Percentiles rank a stretch among this genome's conserved stretches.
phyloP scores from a whole-genome alignment of 2,888 invertebrate genomes.

The Aspidiotus destructor region DNA sequence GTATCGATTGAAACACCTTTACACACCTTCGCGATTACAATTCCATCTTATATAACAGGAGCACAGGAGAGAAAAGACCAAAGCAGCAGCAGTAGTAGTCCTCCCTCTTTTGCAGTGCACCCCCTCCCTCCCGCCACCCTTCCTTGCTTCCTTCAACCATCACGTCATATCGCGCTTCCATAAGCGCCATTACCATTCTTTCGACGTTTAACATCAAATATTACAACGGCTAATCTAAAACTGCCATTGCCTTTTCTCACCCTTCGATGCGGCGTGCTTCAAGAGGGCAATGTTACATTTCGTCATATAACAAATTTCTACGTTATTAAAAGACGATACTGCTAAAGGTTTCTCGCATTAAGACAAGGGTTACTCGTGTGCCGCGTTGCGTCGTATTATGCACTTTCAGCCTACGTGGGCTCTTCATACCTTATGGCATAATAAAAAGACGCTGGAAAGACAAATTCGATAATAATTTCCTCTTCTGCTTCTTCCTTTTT shows the following conservation, averaged over 20 bases:
- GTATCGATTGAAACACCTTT: slow-evolving; percentile 33
- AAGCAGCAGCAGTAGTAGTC: slow-evolving; percentile 3
- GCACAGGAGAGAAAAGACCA: slow-evolving; percentile 16
- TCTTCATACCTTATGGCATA: too few relatives aligned
- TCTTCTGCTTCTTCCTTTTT: too few relatives aligned
- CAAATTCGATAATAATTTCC: too few relatives aligned
- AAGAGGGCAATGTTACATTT: neutral
- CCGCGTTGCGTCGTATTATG: too few relatives aligned
- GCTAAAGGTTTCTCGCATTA: too few relatives aligned
- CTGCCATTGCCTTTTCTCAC: slow-evolving; percentile 30
- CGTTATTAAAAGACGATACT: slow-evolving; percentile 3
- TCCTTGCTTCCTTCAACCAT: slow-evolving; percentile 6
- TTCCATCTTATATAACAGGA: slow-evolving; percentile 27
- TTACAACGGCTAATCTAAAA: slow-evolving; percentile 31
- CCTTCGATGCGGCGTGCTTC: neutral
- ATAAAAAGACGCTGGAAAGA: too few relatives aligned
- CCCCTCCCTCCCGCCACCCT: slow-evolving; percentile 2
- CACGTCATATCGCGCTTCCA: slow-evolving; percentile 31
- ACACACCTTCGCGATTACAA: slow-evolving; percentile 33
- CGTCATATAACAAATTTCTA: slow-evolving; percentile 4
- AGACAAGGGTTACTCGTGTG: too few relatives aligned
- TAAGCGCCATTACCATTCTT: slow-evolving; percentile 33
- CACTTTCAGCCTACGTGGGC: too few relatives aligned
- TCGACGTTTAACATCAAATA: slow-evolving; percentile 33
- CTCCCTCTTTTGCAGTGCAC: slow-evolving; percentile 18